Evolutionary conservation across 1,140 invertebrate genomes (phyloP).

Genomic region (Saccostrea glomerata): DNA sequence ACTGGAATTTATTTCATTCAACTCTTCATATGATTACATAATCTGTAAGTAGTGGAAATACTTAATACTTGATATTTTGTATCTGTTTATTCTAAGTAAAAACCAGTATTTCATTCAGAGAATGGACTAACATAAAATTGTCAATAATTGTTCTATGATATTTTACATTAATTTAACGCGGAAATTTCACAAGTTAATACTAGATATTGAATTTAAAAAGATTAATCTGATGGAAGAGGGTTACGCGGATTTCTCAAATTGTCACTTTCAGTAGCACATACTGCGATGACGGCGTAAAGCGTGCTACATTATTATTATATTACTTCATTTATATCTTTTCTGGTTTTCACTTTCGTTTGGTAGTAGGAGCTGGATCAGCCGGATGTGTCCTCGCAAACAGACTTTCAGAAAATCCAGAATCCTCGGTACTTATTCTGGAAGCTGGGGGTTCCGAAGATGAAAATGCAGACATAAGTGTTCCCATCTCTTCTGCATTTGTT

Average conservation of each 20-base stretch:
- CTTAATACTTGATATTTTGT: background rate
- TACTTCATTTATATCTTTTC: background rate
- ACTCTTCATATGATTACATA: slow-evolving; percentile 5
- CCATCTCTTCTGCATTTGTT: background rate
- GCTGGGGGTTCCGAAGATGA: slow-evolving; percentile 39
- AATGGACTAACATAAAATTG: background rate
- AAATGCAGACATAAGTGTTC: slow-evolving; percentile 2
- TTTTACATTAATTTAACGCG: background rate
- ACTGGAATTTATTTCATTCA: background rate
- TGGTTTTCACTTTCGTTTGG: background rate
- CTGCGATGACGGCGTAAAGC: too few relatives aligned
- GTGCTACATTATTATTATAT: too few relatives aligned
- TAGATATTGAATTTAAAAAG: background rate
- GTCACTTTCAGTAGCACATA: too few relatives aligned
- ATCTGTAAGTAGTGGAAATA: background rate
- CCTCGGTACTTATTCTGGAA: slow-evolving; percentile 43
- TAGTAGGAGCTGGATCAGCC: slow-evolving; percentile 46
- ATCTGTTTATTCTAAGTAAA: background rate
- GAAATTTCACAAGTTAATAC: background rate
- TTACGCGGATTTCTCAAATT: background rate
- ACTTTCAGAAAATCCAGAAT: slow-evolving; percentile 41
- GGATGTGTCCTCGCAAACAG: slow-evolving; percentile 49
- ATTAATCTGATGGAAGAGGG: background rate
- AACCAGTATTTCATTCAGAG: background rate
- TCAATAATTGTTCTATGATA: too few relatives aligned